A percentile compares a stretch with the other conserved stretches of the same genome.
phyloP scores from a whole-genome alignment of 1,140 invertebrate genomes.

The Nixonia krombeini region DNA sequence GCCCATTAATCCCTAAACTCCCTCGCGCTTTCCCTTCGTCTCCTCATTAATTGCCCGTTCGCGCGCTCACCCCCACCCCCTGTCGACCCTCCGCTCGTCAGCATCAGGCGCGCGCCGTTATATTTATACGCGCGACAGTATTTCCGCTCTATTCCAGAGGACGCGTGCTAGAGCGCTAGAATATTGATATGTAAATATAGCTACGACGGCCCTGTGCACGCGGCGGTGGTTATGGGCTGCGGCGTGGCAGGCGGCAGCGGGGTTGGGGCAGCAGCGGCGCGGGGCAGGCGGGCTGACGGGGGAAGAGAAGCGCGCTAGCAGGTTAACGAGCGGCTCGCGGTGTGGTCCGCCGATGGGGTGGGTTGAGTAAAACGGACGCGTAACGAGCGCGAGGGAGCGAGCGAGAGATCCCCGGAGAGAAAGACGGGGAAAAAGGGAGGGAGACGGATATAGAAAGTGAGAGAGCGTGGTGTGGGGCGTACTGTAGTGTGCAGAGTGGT shows the following conservation, averaged over 20 bases:
- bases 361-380: slow-evolving; percentile 10
- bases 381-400: slow-evolving; percentile 10
- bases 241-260: slow-evolving; percentile 13
- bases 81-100: slow-evolving; percentile 15
- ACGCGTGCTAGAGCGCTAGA: slow-evolving; percentile 52
- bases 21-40: slow-evolving; percentile 10
- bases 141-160: slow-evolving; percentile 34
- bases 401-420: slow-evolving; percentile 9
- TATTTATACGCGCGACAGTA: slow-evolving; percentile 36
- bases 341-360: slow-evolving; percentile 42
- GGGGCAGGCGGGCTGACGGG: slow-evolving; percentile 36
- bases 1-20: not conserved
- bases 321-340: slow-evolving; percentile 46
- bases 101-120: slow-evolving; percentile 39
- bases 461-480: slow-evolving; percentile 26
- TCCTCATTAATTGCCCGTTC: slow-evolving; percentile 44
- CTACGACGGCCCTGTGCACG: slow-evolving; percentile 42
- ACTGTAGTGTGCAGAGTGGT: slow-evolving; percentile 30
- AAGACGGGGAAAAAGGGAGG: slow-evolving; percentile 16
- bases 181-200: slow-evolving; percentile 71
- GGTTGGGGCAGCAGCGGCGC: too few relatives aligned
- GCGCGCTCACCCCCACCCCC: slow-evolving; percentile 35
- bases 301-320: slow-evolving; percentile 41
- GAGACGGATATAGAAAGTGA: slow-evolving; percentile 9
- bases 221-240: slow-evolving; percentile 52